Conservation (phyloP, 1,140 invertebrate species). For the Colletes gigas region DNA sequence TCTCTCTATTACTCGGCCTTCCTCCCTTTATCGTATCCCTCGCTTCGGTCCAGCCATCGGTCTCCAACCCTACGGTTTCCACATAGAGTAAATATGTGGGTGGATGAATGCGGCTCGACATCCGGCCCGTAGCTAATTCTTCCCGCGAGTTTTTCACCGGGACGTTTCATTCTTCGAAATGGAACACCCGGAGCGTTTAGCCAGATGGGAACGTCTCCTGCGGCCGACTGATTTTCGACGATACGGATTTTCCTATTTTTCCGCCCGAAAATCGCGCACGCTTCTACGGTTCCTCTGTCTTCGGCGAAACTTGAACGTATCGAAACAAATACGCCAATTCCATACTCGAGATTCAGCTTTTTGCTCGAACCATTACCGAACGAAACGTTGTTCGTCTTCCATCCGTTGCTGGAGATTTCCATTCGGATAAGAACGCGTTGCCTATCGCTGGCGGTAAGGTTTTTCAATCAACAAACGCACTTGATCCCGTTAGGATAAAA, state of each 20-base stretch:
- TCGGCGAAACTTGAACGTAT: too few relatives aligned
- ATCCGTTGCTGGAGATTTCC: too few relatives aligned
- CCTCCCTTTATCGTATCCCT: constrained; percentile 49
- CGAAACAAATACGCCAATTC: too few relatives aligned
- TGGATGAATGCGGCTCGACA: constrained; percentile 39
- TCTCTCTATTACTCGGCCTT: constrained; percentile 15
- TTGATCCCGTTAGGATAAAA: background rate
- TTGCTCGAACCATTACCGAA: too few relatives aligned
- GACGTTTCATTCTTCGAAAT: constrained; percentile 25
- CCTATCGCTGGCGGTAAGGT: too few relatives aligned
- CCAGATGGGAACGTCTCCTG: background rate
- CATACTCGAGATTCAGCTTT: too few relatives aligned
- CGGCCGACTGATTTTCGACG: background rate
- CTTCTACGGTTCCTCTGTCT: too few relatives aligned
- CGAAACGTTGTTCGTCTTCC: too few relatives aligned
- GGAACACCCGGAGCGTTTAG: constrained; percentile 32
- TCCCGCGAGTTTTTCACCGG: constrained; percentile 25
- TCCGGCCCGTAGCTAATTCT: constrained; percentile 35
- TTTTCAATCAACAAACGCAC: too few relatives aligned
- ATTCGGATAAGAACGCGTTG: too few relatives aligned
- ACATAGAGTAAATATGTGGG: constrained; percentile 29
- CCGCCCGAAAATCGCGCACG: too few relatives aligned
- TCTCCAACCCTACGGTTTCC: constrained; percentile 37
- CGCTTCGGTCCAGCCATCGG: constrained; percentile 15
- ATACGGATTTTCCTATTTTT: background rate